Percentiles rank a stretch among this genome's conserved stretches.
phyloP scores from a whole-genome alignment of 2,797 vertebrate species.

The Hippocampus kuda region DNA sequence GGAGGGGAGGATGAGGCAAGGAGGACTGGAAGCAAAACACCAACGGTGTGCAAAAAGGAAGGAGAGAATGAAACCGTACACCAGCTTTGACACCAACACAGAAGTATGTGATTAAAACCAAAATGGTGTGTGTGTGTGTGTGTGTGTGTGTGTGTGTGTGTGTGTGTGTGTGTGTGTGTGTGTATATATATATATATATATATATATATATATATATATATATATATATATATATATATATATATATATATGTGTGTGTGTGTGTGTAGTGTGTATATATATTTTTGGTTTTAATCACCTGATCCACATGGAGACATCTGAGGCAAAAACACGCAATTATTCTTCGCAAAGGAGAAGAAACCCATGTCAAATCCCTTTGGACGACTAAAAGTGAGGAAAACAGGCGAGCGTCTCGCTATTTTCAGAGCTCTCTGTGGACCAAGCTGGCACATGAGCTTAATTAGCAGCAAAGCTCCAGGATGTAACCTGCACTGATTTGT shows the following conservation, averaged over 20 bases:
- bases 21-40: conserved; percentile 34
- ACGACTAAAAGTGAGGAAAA: conserved; percentile 47
- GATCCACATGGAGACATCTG: neutral
- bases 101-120: no score
- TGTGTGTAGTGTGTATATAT: no score
- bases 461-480: conserved; percentile 49
- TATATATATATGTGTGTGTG: no score
- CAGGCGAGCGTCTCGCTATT: conserved; percentile 55
- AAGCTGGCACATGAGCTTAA: conserved; percentile 42
- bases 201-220: no score
- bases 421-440: conserved; percentile 58
- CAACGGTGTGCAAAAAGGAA: conserved; percentile 23
- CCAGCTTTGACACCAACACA: neutral
- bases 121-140: neutral
- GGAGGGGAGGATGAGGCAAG: conserved; percentile 24
- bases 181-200: no score
- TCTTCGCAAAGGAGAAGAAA: conserved; percentile 44
- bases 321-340: conserved; percentile 40
- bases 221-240: no score
- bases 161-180: no score
- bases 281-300: conserved; percentile 22
- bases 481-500: conserved; percentile 25
- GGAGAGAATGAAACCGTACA: conserved; percentile 17
- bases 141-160: no score
- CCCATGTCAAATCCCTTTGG: conserved; percentile 51